Conservation (phyloP, 2,888 invertebrate genomes). For the Stenolophus ochropezus region DNA sequence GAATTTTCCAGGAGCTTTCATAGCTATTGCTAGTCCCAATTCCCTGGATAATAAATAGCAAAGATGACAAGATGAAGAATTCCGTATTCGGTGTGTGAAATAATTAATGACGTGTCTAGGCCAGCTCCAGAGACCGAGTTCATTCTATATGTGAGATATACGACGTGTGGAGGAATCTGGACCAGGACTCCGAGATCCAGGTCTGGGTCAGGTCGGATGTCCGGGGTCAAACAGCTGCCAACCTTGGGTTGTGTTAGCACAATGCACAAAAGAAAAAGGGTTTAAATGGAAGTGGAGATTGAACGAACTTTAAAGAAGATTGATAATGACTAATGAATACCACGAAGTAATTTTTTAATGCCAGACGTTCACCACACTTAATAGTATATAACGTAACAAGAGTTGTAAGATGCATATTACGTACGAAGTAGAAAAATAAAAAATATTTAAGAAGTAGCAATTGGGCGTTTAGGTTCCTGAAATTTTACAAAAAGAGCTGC, state of each 20-base stretch:
- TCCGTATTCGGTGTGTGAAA: constrained; percentile 14
- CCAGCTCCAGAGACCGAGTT: constrained; percentile 28
- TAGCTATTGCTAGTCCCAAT: not conserved
- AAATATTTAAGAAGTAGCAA: no score
- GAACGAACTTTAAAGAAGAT: not conserved
- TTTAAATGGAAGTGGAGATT: not conserved
- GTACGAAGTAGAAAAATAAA: no score
- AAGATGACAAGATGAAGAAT: constrained; percentile 2
- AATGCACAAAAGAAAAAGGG: not conserved
- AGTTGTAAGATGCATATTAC: no score
- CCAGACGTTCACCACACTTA: no score
- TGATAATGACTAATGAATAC: no score
- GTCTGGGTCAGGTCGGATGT: not conserved
- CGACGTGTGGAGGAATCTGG: constrained; percentile 13
- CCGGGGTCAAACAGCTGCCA: not conserved
- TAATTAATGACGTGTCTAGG: constrained; percentile 42
- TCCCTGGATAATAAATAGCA: not conserved
- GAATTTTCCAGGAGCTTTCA: not conserved
- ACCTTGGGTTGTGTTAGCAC: not conserved
- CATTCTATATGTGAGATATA: constrained; percentile 34
- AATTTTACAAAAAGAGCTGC: no score
- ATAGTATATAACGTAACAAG: no score
- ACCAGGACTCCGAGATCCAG: not conserved
- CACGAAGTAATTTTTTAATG: no score
- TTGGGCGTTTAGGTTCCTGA: no score